phyloP scores from a whole-genome alignment of 2,888 invertebrate species.

The Philhelius pedissequus region DNA sequence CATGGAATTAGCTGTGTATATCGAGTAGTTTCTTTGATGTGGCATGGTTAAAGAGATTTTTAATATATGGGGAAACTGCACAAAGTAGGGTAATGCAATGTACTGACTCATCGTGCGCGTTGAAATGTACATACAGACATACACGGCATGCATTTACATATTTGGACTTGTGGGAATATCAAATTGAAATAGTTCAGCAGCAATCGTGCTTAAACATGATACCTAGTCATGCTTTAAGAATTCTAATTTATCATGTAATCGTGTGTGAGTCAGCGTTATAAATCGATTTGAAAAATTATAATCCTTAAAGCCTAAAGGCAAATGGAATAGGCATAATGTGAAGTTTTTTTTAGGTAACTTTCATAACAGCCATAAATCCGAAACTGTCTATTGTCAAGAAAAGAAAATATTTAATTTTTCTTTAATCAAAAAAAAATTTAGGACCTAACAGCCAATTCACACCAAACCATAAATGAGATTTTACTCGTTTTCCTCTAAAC shows the following conservation, averaged over 20 bases:
- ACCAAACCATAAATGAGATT: too few species aligned
- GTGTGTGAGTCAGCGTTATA: background rate
- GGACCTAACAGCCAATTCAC: too few species aligned
- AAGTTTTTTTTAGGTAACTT: too few species aligned
- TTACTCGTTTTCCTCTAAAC: too few species aligned
- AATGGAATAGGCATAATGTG: too few species aligned
- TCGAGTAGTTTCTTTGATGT: slow-evolving; percentile 62
- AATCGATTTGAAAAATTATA: background rate
- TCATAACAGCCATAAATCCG: too few species aligned
- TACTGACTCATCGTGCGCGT: slow-evolving; percentile 46
- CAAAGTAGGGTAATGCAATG: slow-evolving; percentile 42
- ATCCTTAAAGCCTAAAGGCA: too few species aligned
- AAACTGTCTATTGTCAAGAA: too few species aligned
- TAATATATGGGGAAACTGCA: background rate
- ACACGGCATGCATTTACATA: background rate
- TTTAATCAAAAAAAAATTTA: too few species aligned
- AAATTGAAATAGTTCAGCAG: background rate
- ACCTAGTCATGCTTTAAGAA: background rate
- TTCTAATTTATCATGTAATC: background rate
- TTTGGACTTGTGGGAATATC: background rate
- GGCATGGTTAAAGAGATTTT: slow-evolving; percentile 25
- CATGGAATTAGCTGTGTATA: slow-evolving; percentile 60
- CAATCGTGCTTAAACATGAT: slow-evolving; percentile 1
- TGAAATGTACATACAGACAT: too few species aligned
- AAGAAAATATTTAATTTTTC: too few species aligned